phyloP scores from a whole-genome alignment of 2,888 invertebrate species.

The Physocephala rufipes region DNA sequence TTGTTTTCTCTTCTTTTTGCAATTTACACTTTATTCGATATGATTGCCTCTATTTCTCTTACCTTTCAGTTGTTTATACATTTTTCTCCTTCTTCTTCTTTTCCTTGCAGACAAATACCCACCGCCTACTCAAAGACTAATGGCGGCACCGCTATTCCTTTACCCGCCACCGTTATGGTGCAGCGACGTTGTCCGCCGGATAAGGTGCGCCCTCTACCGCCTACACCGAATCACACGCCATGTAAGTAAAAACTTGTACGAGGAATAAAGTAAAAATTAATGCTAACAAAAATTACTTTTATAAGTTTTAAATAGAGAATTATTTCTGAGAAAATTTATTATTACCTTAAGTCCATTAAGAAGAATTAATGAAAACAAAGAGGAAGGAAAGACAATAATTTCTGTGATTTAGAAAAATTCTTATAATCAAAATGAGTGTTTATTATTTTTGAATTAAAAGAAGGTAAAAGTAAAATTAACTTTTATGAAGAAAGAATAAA shows the following conservation, averaged over 20 bases:
- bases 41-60: neutral
- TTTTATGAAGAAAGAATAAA: neutral
- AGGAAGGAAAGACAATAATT: too few relatives aligned
- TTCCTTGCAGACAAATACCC: slow-evolving; percentile 73
- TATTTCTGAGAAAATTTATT: slow-evolving; percentile 4
- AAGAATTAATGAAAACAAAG: too few relatives aligned
- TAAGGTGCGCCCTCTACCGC: slow-evolving; percentile 79
- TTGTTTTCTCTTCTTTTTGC: neutral
- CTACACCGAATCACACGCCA: slow-evolving; percentile 70
- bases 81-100: slow-evolving; percentile 38
- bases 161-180: slow-evolving; percentile 81
- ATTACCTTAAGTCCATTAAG: too few relatives aligned
- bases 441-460: too few relatives aligned
- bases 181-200: slow-evolving; percentile 81
- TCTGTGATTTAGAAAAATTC: too few relatives aligned
- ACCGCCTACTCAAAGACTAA: slow-evolving; percentile 71
- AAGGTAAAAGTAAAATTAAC: neutral
- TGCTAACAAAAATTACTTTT: neutral
- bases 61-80: neutral
- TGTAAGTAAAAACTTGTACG: slow-evolving; percentile 57
- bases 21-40: neutral
- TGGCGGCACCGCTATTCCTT: slow-evolving; percentile 78
- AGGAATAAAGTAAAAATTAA: neutral
- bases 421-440: too few relatives aligned
- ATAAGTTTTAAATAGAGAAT: neutral